phyloP scores from a whole-genome alignment of 2,113 vertebrate species.

The Lophotis ruficrista region DNA sequence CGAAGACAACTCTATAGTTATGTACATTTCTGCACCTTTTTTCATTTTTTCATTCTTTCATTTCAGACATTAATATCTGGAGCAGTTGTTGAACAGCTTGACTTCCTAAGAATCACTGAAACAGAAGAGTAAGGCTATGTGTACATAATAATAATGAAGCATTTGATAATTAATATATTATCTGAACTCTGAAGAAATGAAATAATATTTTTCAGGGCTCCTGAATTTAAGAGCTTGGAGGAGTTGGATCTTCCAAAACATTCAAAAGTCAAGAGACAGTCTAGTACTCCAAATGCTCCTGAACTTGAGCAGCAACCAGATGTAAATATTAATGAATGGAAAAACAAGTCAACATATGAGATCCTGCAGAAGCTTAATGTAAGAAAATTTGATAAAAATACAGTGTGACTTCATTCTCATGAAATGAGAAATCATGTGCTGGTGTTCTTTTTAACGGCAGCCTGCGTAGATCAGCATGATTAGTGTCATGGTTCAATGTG shows the following conservation, averaged over 20 bases:
- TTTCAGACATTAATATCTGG: slow-evolving; percentile 95
- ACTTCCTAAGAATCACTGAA: slow-evolving; percentile 93
- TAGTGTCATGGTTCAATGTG: neutral
- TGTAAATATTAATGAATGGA: slow-evolving; percentile 86
- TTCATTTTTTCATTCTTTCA: neutral
- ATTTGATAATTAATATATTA: neutral
- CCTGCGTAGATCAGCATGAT: neutral
- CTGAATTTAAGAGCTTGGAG: slow-evolving; percentile 94
- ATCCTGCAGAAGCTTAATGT: slow-evolving; percentile 92
- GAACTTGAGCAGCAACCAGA: slow-evolving; percentile 89
- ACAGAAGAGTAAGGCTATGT: slow-evolving; percentile 85
- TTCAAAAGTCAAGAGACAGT: slow-evolving; percentile 95
- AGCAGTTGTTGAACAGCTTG: slow-evolving; percentile 94
- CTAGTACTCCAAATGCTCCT: slow-evolving; percentile 85
- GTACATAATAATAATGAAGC: neutral
- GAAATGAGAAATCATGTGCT: neutral
- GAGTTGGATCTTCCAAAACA: slow-evolving; percentile 95
- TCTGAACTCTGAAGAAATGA: neutral
- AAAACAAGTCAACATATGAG: slow-evolving; percentile 81
- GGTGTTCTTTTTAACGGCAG: neutral
- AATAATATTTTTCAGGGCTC: slow-evolving; percentile 76
- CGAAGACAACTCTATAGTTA: neutral
- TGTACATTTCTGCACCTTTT: neutral
- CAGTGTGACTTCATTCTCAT: neutral
- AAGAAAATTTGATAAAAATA: slow-evolving; percentile 59